Evolutionary conservation across 2,797 vertebrate genomes (phyloP).

Genomic region (Graptemys geographica): DNA sequence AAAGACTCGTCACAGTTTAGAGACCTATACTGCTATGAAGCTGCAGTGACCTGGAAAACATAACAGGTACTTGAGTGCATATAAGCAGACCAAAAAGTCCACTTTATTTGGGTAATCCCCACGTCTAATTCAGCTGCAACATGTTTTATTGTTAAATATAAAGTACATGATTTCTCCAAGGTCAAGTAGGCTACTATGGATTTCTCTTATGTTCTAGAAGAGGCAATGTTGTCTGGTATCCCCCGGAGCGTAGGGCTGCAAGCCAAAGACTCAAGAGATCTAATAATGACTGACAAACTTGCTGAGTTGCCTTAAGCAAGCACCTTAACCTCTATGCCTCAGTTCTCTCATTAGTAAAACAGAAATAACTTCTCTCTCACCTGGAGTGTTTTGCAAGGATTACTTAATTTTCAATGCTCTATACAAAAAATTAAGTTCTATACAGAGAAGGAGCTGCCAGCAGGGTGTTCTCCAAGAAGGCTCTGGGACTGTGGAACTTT

Average conservation of each 20-base stretch:
- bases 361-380: neutral
- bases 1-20: neutral
- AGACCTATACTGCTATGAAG: neutral
- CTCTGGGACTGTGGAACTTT: neutral
- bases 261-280: neutral
- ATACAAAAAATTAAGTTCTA: too few relatives aligned
- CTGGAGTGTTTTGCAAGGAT: neutral
- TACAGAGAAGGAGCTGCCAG: neutral
- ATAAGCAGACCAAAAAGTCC: neutral
- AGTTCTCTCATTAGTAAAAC: neutral
- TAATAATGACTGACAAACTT: neutral
- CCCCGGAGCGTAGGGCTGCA: too few relatives aligned
- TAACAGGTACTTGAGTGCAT: neutral
- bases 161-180: neutral
- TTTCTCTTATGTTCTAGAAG: neutral
- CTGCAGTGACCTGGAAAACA: neutral
- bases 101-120: neutral
- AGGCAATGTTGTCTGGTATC: too few relatives aligned
- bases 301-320: neutral
- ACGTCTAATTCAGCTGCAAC: neutral
- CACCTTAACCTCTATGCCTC: neutral
- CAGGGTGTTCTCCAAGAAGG: neutral
- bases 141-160: neutral
- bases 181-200: neutral
- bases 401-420: neutral